These are phyloP conservation scores for Cyprinodon variegatus DNA, from an alignment of 2,113 vertebrate genomes.

Conservation along the genomic window DNA sequence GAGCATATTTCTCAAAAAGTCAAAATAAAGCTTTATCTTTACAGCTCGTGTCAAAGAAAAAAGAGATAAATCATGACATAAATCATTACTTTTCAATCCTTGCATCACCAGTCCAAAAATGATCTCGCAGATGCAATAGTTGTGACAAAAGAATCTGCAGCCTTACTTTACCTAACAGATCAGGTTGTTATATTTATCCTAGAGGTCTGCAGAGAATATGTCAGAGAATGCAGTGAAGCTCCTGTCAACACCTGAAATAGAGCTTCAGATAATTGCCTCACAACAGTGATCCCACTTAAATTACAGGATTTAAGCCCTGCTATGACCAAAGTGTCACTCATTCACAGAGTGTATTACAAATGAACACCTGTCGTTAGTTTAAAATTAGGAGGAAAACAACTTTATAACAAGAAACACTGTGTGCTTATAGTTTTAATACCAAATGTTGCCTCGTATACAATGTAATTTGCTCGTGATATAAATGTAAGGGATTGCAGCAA, in stretches of 20 bases:
- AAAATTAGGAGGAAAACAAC: background rate
- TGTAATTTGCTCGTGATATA: too few species aligned
- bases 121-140: background rate
- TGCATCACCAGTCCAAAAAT: slow-evolving; percentile 18
- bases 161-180: slow-evolving; percentile 27
- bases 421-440: background rate
- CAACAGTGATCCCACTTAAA: slow-evolving; percentile 43
- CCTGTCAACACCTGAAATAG: slow-evolving; percentile 47
- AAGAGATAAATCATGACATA: slow-evolving; percentile 1
- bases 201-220: slow-evolving; percentile 13
- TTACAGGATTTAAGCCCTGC: slow-evolving; percentile 49
- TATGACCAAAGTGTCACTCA: slow-evolving; percentile 46
- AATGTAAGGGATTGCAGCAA: too few species aligned
- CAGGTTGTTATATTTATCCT: slow-evolving; percentile 30
- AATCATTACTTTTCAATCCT: background rate
- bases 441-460: too few species aligned
- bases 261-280: slow-evolving; percentile 57
- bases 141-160: slow-evolving; percentile 6
- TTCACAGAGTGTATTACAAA: background rate
- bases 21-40: background rate
- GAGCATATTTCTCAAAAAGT: background rate
- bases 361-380: slow-evolving; percentile 8
- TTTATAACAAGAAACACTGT: background rate
- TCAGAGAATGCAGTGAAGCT: slow-evolving; percentile 28
- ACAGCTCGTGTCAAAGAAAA: background rate